phyloP scores from a whole-genome alignment of 2,113 vertebrate genomes.

The Nanorana parkeri region DNA sequence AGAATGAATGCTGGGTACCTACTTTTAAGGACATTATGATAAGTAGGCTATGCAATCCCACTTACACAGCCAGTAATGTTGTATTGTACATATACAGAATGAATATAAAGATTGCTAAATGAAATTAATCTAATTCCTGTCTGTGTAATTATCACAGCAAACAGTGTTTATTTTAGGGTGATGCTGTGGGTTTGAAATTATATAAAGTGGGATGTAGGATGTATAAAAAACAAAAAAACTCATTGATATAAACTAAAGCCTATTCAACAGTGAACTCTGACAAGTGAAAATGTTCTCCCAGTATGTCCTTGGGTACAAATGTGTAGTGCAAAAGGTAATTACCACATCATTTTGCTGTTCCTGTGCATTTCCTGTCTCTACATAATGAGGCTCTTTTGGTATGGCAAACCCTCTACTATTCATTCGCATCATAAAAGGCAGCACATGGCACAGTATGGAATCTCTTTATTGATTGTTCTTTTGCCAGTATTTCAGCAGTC shows the following conservation, averaged over 20 bases:
- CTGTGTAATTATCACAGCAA: background rate
- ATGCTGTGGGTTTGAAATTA: background rate
- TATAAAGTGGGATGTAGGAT: background rate
- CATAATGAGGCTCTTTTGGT: conserved; percentile 21
- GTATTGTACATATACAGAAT: background rate
- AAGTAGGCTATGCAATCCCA: no score
- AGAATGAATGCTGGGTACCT: no score
- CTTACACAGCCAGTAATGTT: no score
- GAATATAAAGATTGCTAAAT: background rate
- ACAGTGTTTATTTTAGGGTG: background rate
- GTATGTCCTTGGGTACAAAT: background rate
- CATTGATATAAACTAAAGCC: background rate
- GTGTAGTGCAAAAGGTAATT: conserved; percentile 21
- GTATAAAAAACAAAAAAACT: background rate
- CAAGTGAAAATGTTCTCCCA: conserved; percentile 13
- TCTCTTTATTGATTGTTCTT: background rate
- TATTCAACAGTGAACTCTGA: background rate
- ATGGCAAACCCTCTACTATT: conserved; percentile 6
- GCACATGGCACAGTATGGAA: conserved; percentile 23
- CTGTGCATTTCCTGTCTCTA: background rate
- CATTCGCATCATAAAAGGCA: background rate
- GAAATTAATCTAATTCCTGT: background rate
- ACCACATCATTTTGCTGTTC: conserved; percentile 9
- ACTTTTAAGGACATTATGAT: no score
- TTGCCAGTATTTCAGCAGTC: background rate